These are phyloP conservation scores for Bufo bufo DNA, from an alignment of 2,113 vertebrate species.

Conservation along the genomic window DNA sequence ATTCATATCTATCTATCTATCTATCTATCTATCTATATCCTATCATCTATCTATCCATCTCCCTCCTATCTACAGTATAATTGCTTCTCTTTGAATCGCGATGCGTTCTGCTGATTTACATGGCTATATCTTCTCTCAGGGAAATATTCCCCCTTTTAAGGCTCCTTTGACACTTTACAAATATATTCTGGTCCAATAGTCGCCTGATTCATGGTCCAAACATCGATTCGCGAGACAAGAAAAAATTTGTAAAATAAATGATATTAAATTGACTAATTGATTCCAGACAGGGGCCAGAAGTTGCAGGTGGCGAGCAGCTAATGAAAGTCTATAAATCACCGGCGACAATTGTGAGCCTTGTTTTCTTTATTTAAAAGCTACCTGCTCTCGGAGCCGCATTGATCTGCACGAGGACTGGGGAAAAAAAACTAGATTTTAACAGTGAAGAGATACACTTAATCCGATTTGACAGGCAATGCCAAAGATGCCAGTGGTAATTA, in stretches of 20 bases:
- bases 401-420: conserved; percentile 60
- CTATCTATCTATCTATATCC: too few species aligned
- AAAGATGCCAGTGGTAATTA: conserved; percentile 98
- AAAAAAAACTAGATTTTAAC: conserved; percentile 63
- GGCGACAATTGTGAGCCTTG: conserved; percentile 84
- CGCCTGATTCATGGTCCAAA: conserved; percentile 25
- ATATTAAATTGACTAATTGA: conserved; percentile 93
- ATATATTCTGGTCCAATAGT: conserved; percentile 17
- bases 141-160: conserved; percentile 22
- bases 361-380: conserved; percentile 78
- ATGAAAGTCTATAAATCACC: conserved; percentile 93
- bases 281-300: conserved; percentile 85
- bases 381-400: conserved; percentile 66
- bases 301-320: conserved; percentile 94
- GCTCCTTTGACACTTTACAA: neutral
- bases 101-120: too few species aligned
- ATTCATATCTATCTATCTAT: too few species aligned
- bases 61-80: too few species aligned
- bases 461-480: conserved; percentile 90
- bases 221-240: conserved; percentile 20
- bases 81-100: too few species aligned
- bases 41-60: too few species aligned
- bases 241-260: conserved; percentile 81
- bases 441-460: conserved; percentile 89
- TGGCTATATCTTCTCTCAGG: neutral